phyloP scores from a whole-genome alignment of 2,888 invertebrate species.

The Melinaea marsaeus region DNA sequence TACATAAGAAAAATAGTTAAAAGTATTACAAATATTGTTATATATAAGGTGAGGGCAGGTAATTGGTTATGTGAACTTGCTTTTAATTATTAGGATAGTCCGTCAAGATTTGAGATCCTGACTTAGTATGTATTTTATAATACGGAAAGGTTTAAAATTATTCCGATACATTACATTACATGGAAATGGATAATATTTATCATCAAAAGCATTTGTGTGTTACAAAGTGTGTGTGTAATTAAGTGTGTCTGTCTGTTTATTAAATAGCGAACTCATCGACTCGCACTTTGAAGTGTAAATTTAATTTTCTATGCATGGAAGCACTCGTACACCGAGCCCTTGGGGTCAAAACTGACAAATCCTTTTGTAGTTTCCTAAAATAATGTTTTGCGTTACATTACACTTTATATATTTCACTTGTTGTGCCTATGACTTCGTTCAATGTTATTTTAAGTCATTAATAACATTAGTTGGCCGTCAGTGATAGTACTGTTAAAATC shows the following conservation, averaged over 20 bases:
- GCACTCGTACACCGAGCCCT: slow-evolving; percentile 18
- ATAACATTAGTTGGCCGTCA: too few species aligned
- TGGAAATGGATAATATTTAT: too few species aligned
- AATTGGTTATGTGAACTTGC: slow-evolving; percentile 44
- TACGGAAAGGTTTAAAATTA: neutral
- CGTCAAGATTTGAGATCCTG: slow-evolving; percentile 37
- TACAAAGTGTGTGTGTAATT: neutral
- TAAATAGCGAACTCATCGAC: slow-evolving; percentile 18
- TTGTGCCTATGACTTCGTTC: neutral
- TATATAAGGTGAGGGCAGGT: slow-evolving; percentile 21
- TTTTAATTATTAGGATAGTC: slow-evolving; percentile 41
- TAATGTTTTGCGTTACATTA: neutral
- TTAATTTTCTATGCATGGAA: slow-evolving; percentile 26
- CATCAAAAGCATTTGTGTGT: too few species aligned
- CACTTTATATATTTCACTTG: neutral
- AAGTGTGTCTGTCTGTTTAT: slow-evolving; percentile 9
- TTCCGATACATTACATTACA: neutral
- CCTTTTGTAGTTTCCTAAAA: slow-evolving; percentile 18
- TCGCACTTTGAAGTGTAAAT: slow-evolving; percentile 21
- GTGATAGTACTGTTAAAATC: too few species aligned
- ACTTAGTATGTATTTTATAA: neutral
- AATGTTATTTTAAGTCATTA: too few species aligned
- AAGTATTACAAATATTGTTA: slow-evolving; percentile 6
- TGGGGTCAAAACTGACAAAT: slow-evolving; percentile 18
- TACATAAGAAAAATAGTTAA: too few species aligned